Percentiles rank a stretch among this genome's conserved stretches.
Evolutionary conservation across 2,797 vertebrate genomes (phyloP).

Genomic region (Smutsia gigantea): DNA sequence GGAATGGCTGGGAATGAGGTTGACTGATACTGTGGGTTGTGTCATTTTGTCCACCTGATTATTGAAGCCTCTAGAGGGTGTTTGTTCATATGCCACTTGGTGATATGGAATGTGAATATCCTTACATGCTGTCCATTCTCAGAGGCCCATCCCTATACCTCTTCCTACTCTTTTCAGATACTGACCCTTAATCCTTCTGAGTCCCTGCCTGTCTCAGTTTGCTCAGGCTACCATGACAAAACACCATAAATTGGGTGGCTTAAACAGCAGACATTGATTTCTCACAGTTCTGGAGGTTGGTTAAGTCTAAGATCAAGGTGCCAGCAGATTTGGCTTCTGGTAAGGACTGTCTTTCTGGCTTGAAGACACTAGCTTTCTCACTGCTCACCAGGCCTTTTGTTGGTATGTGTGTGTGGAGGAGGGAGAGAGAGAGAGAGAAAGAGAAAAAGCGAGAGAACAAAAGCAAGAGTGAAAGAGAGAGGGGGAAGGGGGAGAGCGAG

Average conservation of each 20-base stretch:
- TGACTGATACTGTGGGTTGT: background rate
- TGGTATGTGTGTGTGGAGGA: background rate
- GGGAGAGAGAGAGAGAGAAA: background rate
- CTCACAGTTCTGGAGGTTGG: background rate
- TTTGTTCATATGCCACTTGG: background rate
- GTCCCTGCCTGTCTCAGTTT: background rate
- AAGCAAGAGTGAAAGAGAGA: too few species aligned
- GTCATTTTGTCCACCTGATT: background rate
- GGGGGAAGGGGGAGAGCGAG: rapidly evolving
- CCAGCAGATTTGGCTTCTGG: background rate
- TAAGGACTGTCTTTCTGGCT: background rate
- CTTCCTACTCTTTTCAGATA: background rate
- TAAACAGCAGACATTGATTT: background rate
- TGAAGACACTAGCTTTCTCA: background rate
- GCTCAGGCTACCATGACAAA: background rate
- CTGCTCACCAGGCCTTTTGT: background rate
- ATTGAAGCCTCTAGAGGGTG: background rate
- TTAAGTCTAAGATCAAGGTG: background rate
- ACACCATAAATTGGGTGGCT: background rate
- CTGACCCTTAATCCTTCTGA: background rate
- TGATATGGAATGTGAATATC: background rate
- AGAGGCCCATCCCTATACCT: background rate
- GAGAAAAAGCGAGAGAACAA: too few species aligned
- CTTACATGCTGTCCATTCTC: background rate
- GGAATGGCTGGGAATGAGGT: background rate